Evolutionary conservation across 2,113 vertebrate genomes (phyloP).

Genomic region (Hymenochirus boettgeri): DNA sequence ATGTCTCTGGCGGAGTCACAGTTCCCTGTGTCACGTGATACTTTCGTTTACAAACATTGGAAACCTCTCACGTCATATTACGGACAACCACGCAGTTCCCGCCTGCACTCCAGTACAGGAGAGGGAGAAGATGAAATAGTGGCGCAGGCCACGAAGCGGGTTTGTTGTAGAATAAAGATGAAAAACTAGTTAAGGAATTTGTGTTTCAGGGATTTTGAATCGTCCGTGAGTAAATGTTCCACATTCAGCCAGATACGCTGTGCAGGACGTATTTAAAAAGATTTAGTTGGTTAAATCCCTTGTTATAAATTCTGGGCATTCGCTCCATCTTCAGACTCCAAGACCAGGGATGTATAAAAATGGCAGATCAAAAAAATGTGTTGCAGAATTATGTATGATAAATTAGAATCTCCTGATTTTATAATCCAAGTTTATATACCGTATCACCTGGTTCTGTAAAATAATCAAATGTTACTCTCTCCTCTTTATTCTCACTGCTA

Average conservation of each 20-base stretch:
- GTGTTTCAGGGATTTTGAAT: not conserved
- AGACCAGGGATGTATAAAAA: no score
- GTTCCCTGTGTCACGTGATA: constrained; percentile 32
- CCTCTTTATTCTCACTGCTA: no score
- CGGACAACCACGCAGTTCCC: constrained; percentile 31
- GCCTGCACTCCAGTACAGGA: constrained; percentile 8
- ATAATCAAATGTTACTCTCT: no score
- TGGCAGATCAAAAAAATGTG: no score
- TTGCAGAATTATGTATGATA: no score
- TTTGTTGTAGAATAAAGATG: not conserved
- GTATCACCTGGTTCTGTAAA: no score
- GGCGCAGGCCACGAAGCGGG: not conserved
- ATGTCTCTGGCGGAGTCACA: constrained; percentile 38
- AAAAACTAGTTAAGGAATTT: not conserved
- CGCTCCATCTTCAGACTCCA: no score
- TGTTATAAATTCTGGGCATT: no score
- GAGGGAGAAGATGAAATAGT: not conserved
- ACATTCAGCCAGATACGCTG: not conserved
- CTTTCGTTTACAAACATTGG: constrained; percentile 40
- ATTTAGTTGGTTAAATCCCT: no score
- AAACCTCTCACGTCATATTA: constrained; percentile 29
- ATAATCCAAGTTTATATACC: no score
- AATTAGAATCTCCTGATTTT: no score
- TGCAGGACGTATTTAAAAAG: no score
- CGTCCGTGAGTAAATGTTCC: not conserved